Base-by-base conservation (phyloP, 2,888 invertebrate genomes). In the Acrobasis consociella region DNA sequence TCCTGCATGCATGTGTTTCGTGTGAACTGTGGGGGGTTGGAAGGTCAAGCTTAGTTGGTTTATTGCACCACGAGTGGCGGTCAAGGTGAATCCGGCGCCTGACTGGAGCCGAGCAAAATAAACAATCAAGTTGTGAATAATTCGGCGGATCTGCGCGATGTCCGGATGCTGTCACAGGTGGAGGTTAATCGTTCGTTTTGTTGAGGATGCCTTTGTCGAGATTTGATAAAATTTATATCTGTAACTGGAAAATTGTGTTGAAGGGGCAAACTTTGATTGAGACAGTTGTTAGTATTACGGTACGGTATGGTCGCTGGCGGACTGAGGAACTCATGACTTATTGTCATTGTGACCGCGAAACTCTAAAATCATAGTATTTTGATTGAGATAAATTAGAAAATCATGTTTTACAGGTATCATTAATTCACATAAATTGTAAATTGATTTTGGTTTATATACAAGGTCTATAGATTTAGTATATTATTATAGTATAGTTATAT, bases 21-120 rank as follows among this genome's bases (percentile, higher is more conserved):
- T 37, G n/a, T 55, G 15, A 49, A 62, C 31, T 38, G 49, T 51
- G 66, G 71, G 72, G 70, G 72, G 76, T 73, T 67, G 76, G 73
- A 73, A 85, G 85, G 81, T 81, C 82, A 80, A 65, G 72, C 69
- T 82, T 83, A 69, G 69, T 72, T 80, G 78, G 85, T 86, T 79
- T 78, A 71, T 78, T 81, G 78, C 81, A 78, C 76, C 71, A 69
- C 75, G 71, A 75, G 73, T 82, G 75, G 67, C 83, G 85, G 86
- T 87, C 89, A 91, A 91, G 89, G 91, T 87, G 78, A 86, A 67
- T 68, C 60, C 69, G 81, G 82, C 86, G 86, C 83, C 86, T 71
- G 74, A 58, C 69, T 68, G 77, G 75, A 80, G 80, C 79, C 75
- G 77, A 73, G 71, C 75, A 81, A 86, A 83, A 85, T 86, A 89